Evolutionary conservation across 2,797 vertebrate genomes (phyloP), one percentile per base, ranked within the genome.

Genomic region (Borostomias antarcticus): DNA sequence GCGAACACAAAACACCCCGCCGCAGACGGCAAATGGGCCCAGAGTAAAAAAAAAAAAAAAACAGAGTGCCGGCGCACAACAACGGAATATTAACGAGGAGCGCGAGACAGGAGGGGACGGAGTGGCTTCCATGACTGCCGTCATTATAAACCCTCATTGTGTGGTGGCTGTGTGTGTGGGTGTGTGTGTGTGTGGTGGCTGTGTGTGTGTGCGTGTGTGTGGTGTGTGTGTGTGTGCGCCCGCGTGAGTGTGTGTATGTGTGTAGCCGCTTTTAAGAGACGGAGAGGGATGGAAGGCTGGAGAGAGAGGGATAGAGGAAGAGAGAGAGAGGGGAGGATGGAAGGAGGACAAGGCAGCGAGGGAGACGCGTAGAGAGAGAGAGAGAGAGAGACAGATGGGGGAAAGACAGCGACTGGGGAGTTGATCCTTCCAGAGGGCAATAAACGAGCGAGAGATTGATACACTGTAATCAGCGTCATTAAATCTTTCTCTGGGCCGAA

Each of bases 41-140:
- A 17, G 85, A 90, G 89, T 90, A 72, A 19, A 60, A 91, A 89
- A 88, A 86, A n/a, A n/a, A n/a, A 85, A 88, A 84, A 88, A 85
- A 88, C 76, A 3, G 35, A 9, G 35, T 2, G 79, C 85, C 77
- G 86, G 74, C 13, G 85, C 77, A 91, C 92, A 89, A 89, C 88
- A 88, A 86, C 88, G 65, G 94, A 93, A 94, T 95, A 94, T 91
- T 93, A 94, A 95, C 88, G 82, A 91, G 86, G 87, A 35, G 72
- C 29, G 69, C 48, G 68, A 61, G 30, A 58, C n/a, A 67, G 71
- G 74, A 56, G 72, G 76, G 69, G 72, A 48, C 25, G 71, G 78
- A 80, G 77, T 82, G 83, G 83, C 82, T 86, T 86, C 76, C 72
- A 74, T 77, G 73, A 64, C 76, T 71, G 85, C 83, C 80, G 76